Evolutionary conservation across 2,888 invertebrate genomes (phyloP).

Genomic region (Tenthredo amoena): DNA sequence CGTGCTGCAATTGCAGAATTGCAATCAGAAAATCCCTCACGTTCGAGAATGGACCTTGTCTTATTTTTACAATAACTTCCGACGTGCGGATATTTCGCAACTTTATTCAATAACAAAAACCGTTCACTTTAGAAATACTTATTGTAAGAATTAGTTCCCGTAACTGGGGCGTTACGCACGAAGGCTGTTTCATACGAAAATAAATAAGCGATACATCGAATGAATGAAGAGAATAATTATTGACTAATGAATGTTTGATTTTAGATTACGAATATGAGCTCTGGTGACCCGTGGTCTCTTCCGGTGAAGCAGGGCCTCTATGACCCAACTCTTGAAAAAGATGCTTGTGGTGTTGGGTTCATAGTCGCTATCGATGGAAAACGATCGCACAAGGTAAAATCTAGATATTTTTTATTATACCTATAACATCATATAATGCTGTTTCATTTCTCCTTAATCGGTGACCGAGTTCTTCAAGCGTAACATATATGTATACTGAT

Average conservation of each 20-base stretch:
- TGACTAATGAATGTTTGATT: conserved; percentile 6
- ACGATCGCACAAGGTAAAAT: conserved; percentile 90
- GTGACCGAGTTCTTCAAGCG: neutral
- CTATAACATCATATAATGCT: conserved; percentile 63
- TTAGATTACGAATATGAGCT: conserved; percentile 75
- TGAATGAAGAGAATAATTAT: neutral
- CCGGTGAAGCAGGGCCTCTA: conserved; percentile 95
- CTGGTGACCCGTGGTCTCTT: conserved; percentile 89
- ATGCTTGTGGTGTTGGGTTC: conserved; percentile 99
- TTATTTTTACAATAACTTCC: neutral
- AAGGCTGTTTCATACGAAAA: too few species aligned
- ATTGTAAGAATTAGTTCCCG: too few species aligned
- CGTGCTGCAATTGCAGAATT: neutral
- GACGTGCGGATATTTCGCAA: neutral
- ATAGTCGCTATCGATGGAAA: conserved; percentile 98
- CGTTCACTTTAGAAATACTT: too few species aligned
- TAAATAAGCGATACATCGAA: neutral
- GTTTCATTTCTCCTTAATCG: conserved; percentile 69
- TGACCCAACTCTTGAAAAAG: conserved; percentile 96
- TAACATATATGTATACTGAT: conserved; percentile 5
- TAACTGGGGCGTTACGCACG: too few species aligned
- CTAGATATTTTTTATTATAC: neutral
- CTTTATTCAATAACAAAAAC: neutral
- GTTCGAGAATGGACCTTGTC: neutral
- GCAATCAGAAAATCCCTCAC: neutral